Base-by-base conservation (phyloP, 1,140 invertebrate genomes). In the Trypoxylus dichotomus region DNA sequence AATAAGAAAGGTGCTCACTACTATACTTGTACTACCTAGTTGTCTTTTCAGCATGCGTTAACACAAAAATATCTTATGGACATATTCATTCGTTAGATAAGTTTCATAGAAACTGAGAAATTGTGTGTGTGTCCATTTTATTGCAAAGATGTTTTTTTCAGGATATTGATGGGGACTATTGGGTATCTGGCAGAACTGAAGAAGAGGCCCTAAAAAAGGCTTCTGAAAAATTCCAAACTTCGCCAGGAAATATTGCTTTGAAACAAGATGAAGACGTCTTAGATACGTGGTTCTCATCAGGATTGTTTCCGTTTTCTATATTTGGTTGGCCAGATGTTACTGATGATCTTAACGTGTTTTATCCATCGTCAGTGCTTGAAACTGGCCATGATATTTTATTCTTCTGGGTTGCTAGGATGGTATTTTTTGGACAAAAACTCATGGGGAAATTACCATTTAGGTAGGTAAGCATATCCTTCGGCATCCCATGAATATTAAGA, bases 391-490 rank as follows among this genome's bases (percentile, higher is more conserved):
- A 96, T 86, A 99, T 99, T 84, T 87, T 99, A 19, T 99, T 99
- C 90, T 99, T 99, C 87, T 99, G 98, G 98, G 98, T 99, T 3
- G 97, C 97, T 0, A 90, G 97, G 82, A 99, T 99, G 98, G 97
- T 99, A 0, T 99, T 99, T 89, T 92, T 99, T 82, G 96, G 97
- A 0, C 92, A 96, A 83, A 94, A 96, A 80, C 88, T 99, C 10
- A 86, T 96, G 72, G 97, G 95, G 60, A 92, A 96, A 88, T 87
- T 99, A 42, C 98, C 98, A 1, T 99, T 99, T 86, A 95, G 93
- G 91, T 93, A 88, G 88, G 84, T 85, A 60, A n/a, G n/a, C n/a
- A n/a, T n/a, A n/a, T n/a, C n/a, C n/a, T n/a, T n/a, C n/a, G n/a
- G n/a, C n/a, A n/a, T n/a, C n/a, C n/a, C n/a, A n/a, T n/a, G n/a